phyloP scores from a whole-genome alignment of 2,113 vertebrate species.

The Pleuronectes platessa region DNA sequence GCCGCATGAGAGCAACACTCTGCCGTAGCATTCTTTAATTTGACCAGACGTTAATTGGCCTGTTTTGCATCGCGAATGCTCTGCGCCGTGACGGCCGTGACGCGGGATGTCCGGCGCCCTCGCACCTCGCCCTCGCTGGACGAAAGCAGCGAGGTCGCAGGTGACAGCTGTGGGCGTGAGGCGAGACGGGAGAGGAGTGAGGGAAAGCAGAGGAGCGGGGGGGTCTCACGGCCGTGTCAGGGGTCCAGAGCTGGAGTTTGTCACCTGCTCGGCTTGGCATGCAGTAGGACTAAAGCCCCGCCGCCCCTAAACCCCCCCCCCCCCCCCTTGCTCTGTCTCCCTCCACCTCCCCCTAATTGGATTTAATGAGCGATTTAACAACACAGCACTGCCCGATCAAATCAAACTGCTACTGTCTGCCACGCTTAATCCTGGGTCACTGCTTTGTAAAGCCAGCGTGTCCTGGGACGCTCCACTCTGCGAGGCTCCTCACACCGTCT shows the following conservation, averaged over 20 bases:
- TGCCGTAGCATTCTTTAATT: conserved; percentile 38
- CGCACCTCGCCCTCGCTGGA: conserved; percentile 12
- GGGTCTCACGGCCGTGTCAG: conserved; percentile 43
- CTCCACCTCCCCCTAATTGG: conserved; percentile 75
- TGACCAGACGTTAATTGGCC: conserved; percentile 67
- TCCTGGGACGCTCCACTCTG: conserved; percentile 34
- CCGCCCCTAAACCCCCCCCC: background rate
- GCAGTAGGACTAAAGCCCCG: conserved; percentile 22
- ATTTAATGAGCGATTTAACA: conserved; percentile 87
- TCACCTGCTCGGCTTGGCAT: conserved; percentile 56
- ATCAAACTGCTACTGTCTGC: conserved; percentile 78
- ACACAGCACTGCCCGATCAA: conserved; percentile 74
- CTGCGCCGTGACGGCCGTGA: conserved; percentile 27
- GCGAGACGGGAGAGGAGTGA: background rate
- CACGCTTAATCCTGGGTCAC: conserved; percentile 70
- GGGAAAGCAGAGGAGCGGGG: conserved; percentile 20
- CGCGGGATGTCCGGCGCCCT: conserved; percentile 12
- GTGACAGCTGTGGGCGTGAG: conserved; percentile 9
- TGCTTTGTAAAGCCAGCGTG: conserved; percentile 57
- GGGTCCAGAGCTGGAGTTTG: conserved; percentile 57
- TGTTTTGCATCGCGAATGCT: conserved; percentile 15
- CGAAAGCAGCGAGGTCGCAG: conserved; percentile 16
- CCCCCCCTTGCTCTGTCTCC: conserved; percentile 39
- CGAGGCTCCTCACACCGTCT: conserved; percentile 11
- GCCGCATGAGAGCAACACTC: conserved; percentile 41